Percentiles rank a stretch among this genome's conserved stretches.
Conservation (phyloP, 2,888 invertebrate species). For the Ichneumoninae sp. region DNA sequence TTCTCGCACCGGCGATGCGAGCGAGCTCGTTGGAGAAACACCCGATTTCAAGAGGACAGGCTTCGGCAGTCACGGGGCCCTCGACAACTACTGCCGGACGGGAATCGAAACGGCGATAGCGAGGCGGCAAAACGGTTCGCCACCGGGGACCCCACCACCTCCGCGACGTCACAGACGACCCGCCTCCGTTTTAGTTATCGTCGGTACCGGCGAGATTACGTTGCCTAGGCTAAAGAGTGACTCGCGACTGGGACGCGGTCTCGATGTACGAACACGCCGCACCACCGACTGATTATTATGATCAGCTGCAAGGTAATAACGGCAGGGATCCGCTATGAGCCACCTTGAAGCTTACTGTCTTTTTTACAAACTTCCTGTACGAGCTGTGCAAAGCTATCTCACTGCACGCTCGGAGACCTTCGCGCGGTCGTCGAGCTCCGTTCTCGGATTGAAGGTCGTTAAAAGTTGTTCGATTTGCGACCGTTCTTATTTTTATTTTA, state of each 20-base stretch:
- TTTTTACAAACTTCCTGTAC: neutral
- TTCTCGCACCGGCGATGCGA: slow-evolving; percentile 33
- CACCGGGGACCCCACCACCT: slow-evolving; percentile 56
- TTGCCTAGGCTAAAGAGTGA: slow-evolving; percentile 12
- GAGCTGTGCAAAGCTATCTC: neutral
- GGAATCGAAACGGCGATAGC: slow-evolving; percentile 25
- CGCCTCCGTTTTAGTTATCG: slow-evolving; percentile 32
- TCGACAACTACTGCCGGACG: slow-evolving; percentile 17
- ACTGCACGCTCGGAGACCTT: neutral
- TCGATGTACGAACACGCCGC: neutral
- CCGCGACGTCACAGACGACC: slow-evolving; percentile 49
- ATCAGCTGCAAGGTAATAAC: slow-evolving; percentile 6
- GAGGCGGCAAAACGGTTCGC: slow-evolving; percentile 3
- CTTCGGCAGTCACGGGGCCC: slow-evolving; percentile 36
- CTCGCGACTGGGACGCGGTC: neutral
- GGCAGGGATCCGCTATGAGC: neutral
- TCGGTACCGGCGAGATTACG: slow-evolving; percentile 38
- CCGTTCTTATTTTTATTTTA: neutral
- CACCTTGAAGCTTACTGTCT: neutral
- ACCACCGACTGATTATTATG: neutral
- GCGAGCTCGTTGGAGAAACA: slow-evolving; percentile 48
- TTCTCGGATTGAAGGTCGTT: neutral
- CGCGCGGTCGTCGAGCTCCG: neutral
- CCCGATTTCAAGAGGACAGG: slow-evolving; percentile 48
- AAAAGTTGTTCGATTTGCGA: neutral